Conservation (phyloP, 1,140 invertebrate genomes). For the Elysia chlorotica region DNA sequence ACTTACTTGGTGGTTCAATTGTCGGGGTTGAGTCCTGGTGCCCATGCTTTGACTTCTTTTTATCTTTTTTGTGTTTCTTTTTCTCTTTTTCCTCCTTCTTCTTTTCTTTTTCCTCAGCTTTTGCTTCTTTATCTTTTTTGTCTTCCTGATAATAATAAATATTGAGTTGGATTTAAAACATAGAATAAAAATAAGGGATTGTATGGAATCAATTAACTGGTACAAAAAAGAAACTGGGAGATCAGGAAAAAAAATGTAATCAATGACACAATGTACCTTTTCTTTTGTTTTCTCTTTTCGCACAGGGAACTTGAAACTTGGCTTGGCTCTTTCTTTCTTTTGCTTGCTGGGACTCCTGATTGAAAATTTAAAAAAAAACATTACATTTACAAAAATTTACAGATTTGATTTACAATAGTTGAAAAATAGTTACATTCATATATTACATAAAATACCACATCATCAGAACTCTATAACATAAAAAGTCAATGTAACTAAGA, state of each 20-base stretch:
- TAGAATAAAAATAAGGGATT: no score
- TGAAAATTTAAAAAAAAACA: no score
- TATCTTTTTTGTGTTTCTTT: constrained; percentile 55
- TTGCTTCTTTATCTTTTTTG: constrained; percentile 54
- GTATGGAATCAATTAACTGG: no score
- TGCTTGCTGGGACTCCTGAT: constrained; percentile 84
- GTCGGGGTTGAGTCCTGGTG: constrained; percentile 12
- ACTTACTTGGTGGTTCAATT: constrained; percentile 3
- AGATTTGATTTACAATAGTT: no score
- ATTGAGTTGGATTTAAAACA: no score
- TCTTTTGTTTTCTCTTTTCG: constrained; percentile 57
- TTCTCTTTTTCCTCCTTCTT: constrained; percentile 66
- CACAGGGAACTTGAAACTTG: constrained; percentile 57
- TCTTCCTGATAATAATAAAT: constrained; percentile 32
- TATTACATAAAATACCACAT: no score
- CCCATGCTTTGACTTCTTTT: constrained; percentile 39
- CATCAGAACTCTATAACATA: no score
- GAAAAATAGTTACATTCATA: no score
- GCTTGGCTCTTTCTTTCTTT: constrained; percentile 70
- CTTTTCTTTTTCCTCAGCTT: constrained; percentile 71
- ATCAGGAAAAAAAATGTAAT: no score
- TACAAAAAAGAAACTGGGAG: no score
- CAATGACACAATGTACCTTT: constrained; percentile 38
- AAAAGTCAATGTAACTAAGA: no score
- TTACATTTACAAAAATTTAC: no score